A percentile compares a stretch with the other conserved stretches of the same genome.
These are phyloP conservation scores for Poeciliopsis presidionis DNA, from an alignment of 2,797 vertebrate genomes.

Conservation along the genomic window DNA sequence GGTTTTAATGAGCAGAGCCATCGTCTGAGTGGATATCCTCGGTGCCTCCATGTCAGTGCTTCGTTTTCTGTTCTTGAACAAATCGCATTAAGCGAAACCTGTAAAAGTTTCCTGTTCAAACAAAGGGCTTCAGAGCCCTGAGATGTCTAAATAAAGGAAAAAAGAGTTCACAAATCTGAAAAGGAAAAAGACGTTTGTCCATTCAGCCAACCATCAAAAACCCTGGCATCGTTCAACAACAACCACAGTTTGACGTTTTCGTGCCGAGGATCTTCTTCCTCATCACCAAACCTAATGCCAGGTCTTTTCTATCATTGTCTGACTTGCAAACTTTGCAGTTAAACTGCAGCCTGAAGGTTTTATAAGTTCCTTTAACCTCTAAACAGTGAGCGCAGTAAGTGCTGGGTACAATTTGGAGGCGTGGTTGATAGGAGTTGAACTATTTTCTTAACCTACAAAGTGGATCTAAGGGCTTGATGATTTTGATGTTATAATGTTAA, in stretches of 20 bases:
- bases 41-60: background rate
- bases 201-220: background rate
- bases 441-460: background rate
- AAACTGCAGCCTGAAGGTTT: background rate
- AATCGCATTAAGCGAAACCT: constrained; percentile 13
- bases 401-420: background rate
- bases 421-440: too few species aligned
- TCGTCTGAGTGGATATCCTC: background rate
- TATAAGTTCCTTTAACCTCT: background rate
- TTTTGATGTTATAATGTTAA: background rate
- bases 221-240: background rate
- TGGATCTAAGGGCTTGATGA: background rate
- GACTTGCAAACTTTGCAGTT: background rate
- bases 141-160: background rate
- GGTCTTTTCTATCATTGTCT: too few species aligned
- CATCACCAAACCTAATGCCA: background rate
- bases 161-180: background rate
- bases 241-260: background rate
- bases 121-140: background rate
- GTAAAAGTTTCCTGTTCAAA: background rate
- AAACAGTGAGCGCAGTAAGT: background rate
- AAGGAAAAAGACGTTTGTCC: background rate
- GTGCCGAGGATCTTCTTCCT: background rate
- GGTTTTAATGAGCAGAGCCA: constrained; percentile 23
- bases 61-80: constrained; percentile 1